Base-by-base conservation (phyloP, 2,888 invertebrate genomes). In the Gibbula magus region DNA sequence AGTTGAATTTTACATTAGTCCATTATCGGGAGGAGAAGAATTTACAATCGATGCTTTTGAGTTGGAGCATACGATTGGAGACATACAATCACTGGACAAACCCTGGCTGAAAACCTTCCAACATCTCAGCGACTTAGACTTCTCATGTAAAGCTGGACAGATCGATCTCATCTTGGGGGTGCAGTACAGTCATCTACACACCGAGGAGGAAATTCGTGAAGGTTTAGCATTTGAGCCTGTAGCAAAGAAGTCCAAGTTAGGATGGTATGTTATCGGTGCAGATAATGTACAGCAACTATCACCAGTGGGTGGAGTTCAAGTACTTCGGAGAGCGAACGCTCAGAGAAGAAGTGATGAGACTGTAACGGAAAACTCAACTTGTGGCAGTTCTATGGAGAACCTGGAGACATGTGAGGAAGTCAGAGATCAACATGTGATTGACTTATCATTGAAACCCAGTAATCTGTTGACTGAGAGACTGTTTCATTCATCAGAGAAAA, bases 201-300 rank as follows among this genome's bases (percentile, higher is more conserved):
- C 51, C 4, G 79, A 75, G 29, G 39, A 45, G 16, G 79, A 75
- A 67, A 45, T 51, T 7, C 39, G 76, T 18, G 22, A 56, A 75
- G 75, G 79, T 4, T 22, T 29, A 4, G 66, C 66, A 18, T 80
- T 80, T 56, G 77, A 79, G 52, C 79, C 79, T 8, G 67, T 76
- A 0, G 79, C 52, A 8, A 79, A 76, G 54, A 39, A 35, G 10
- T 77, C 80, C 2, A 67, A 35, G 13, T 54, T 80, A 70, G 80
- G 80, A 45, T 80, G 80, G 80, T 53, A 77, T 73, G 73, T 77
- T 2, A 80, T 80, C 22, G 80, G 77, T n/a, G 25, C 80, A 53
- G 77, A 80, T 53, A 35, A 77, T 7, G 66, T 29, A 20, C 52
- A 76, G 20, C 53, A n/a, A n/a, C 53, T 53, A 25, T n/a, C 79